phyloP scores from a whole-genome alignment of 1,140 invertebrate species.

The Sweltsa coloradensis region DNA sequence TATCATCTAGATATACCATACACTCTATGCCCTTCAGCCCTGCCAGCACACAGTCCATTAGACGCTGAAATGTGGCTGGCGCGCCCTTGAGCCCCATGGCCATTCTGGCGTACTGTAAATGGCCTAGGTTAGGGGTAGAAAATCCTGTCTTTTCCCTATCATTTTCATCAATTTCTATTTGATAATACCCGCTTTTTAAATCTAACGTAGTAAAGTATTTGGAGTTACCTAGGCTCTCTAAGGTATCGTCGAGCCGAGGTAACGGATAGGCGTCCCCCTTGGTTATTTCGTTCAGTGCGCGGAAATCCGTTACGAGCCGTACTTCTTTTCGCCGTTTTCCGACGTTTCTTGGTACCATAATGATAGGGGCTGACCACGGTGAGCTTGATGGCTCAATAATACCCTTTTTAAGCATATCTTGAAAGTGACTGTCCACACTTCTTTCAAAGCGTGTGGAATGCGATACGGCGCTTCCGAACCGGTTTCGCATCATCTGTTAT shows the following conservation, averaged over 20 bases:
- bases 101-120: slow-evolving; percentile 27
- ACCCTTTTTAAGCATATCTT: no score
- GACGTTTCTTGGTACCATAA: no score
- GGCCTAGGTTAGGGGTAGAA: slow-evolving; percentile 22
- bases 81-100: slow-evolving; percentile 31
- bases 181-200: slow-evolving; percentile 24
- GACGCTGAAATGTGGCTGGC: slow-evolving; percentile 29
- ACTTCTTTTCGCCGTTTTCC: no score
- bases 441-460: no score
- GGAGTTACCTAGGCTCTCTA: slow-evolving; percentile 21
- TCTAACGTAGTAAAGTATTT: slow-evolving; percentile 29
- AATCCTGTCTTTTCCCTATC: slow-evolving; percentile 29
- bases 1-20: slow-evolving; percentile 32
- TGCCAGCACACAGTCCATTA: slow-evolving; percentile 28
- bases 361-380: no score
- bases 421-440: no score
- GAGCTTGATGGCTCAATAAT: no score
- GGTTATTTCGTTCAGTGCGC: slow-evolving; percentile 20
- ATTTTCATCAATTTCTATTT: slow-evolving; percentile 25
- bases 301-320: no score
- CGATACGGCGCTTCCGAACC: no score
- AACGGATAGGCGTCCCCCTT: slow-evolving; percentile 31
- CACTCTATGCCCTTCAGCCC: slow-evolving; percentile 21
- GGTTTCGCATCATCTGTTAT: no score
- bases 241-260: slow-evolving; percentile 32